Conservation (phyloP, 1,140 invertebrate genomes). For the Belonocnema kinseyi region DNA sequence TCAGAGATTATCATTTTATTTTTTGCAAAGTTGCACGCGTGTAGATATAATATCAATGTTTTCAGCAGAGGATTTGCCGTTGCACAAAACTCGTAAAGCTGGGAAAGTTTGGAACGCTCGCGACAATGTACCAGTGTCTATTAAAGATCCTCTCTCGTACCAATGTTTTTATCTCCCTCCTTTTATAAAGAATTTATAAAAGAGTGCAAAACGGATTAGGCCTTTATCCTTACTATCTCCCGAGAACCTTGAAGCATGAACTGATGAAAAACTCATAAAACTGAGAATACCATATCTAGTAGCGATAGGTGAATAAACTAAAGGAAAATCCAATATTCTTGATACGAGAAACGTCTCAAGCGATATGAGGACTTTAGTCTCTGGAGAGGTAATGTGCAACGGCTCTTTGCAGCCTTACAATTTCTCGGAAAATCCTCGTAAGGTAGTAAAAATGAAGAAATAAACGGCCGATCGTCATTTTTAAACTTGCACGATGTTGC, state of each 20-base stretch:
- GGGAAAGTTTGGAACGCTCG: neutral
- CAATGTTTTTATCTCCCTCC: neutral
- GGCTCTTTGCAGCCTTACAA: neutral
- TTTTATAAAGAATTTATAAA: neutral
- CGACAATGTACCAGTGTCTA: conserved; percentile 13
- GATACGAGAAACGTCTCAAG: neutral
- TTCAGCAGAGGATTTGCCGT: neutral
- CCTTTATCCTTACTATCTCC: too few species aligned
- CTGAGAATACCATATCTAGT: too few species aligned
- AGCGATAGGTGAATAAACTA: too few species aligned
- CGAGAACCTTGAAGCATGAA: too few species aligned
- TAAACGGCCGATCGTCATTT: conserved; percentile 19
- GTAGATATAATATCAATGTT: neutral
- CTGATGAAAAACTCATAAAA: too few species aligned
- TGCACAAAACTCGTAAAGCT: neutral
- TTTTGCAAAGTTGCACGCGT: too few species aligned
- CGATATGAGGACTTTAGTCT: neutral
- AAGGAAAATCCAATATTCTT: too few species aligned
- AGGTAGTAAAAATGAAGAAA: conserved; percentile 8
- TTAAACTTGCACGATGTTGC: neutral
- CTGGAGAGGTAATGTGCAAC: neutral
- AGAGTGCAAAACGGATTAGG: too few species aligned
- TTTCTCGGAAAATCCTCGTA: conserved; percentile 9
- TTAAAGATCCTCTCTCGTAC: conserved; percentile 10
- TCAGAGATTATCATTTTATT: too few species aligned